Evolutionary conservation across 2,113 vertebrate genomes (phyloP).

Genomic region (Pipa parva): DNA sequence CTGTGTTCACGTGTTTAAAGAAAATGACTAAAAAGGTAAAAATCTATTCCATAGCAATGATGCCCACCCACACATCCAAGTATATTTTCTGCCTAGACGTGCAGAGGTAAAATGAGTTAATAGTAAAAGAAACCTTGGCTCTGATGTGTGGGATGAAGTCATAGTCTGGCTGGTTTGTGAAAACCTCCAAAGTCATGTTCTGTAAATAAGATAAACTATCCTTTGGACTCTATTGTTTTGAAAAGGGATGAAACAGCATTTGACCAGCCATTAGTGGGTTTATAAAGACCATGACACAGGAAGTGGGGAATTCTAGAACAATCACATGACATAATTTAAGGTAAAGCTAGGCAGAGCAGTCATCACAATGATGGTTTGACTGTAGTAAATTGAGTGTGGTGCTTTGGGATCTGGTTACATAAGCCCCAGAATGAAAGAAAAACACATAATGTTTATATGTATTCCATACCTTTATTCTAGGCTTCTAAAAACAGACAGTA

Average conservation of each 20-base stretch:
- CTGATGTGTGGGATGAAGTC: conserved; percentile 23
- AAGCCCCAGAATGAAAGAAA: too few relatives aligned
- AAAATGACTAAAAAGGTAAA: background rate
- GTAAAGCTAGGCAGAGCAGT: too few relatives aligned
- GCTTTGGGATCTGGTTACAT: too few relatives aligned
- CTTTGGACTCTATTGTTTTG: conserved; percentile 33
- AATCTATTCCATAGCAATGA: background rate
- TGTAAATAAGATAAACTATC: conserved; percentile 37
- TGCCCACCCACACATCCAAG: background rate
- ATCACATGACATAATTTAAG: too few relatives aligned
- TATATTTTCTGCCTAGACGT: background rate
- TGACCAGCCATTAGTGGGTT: conserved; percentile 6
- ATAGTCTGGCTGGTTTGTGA: conserved; percentile 38
- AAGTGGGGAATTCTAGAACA: too few relatives aligned
- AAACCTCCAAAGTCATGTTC: conserved; percentile 33
- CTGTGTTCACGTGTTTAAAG: too few relatives aligned
- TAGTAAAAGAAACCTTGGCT: conserved; percentile 25
- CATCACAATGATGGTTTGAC: too few relatives aligned
- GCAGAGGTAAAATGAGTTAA: conserved; percentile 2
- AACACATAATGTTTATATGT: too few relatives aligned
- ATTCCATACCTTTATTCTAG: too few relatives aligned
- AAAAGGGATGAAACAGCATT: conserved; percentile 8
- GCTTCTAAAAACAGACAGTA: too few relatives aligned
- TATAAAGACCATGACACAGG: background rate
- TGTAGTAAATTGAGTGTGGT: too few relatives aligned